Evolutionary conservation across 2,113 vertebrate species (phyloP), one percentile per base, ranked within the genome.

Genomic region (Aythya baeri): DNA sequence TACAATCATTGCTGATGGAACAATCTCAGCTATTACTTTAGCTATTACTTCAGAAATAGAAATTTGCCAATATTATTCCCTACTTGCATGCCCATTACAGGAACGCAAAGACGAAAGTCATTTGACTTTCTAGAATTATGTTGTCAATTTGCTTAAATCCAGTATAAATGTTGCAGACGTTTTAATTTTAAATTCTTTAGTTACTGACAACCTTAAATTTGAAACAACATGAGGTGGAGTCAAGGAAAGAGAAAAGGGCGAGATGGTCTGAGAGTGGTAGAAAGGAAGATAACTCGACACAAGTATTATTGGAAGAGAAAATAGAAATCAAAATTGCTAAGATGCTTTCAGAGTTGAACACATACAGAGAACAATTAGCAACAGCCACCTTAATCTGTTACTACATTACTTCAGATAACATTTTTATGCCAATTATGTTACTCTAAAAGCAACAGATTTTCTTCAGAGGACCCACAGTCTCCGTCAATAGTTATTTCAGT

Each of bases 331-430:
- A 59, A 83, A 75, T 62, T 67, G n/a, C 18, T 71, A 34, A 74
- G 73, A 54, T 91, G 31, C 31, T 83, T 93, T 57, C n/a, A 50
- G n/a, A 76, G 71, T 79, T 94, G 65, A 93, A 34, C n/a, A 87
- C 77, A 73, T 85, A 49, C 26, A 54, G 57, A 58, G 31, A 94
- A 76, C 41, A 93, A 78, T 92, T 89, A 95, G 52, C 55, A 96
- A 75, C 31, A 88, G 77, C 78, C 52, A 13, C 44, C 21, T 89
- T 41, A 36, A 34, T 17, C 82, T 83, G 54, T 66, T 34, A 12
- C 34, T 68, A 73, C 82, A 54, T 83, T 74, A 81, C 83, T 85
- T 91, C 27, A 75, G 26, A 81, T 73, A 76, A 62, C 68, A 77
- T 18, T 43, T 75, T 80, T 31, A 59, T 77, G 62, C 38, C 92